Evolutionary conservation across 2,888 invertebrate species (phyloP), one percentile per base, ranked within the genome.

Genomic region (Polia nebulosa): DNA sequence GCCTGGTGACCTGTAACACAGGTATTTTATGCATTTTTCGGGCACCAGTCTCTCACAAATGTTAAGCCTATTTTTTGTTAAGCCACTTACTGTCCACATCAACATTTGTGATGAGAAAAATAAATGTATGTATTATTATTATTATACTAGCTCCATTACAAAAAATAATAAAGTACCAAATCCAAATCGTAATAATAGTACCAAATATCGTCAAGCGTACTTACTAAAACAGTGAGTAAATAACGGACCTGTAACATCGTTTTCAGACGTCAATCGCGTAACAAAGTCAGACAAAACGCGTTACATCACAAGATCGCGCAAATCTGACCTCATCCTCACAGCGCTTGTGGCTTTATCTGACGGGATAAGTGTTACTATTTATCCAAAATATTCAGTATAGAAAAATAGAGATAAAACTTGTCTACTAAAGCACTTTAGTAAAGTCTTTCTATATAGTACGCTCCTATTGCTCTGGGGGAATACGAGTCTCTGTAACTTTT

Each of bases 351-450:
- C n/a, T 51, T 71, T 44, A 32, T 29, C 2, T 55, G 45, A 63
- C 17, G 29, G 29, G 5, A 25, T 36, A 62, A 56, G 20, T 32
- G 25, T 56, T 39, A 11, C 25, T 45, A 57, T 72, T 36, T 57
- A n/a, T 58, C 17, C 44, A 25, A 58, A 72, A 47, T 47, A 65
- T 58, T 53, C 53, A 34, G 22, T 17, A 56, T 27, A 72, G n/a
- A 39, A 52, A 45, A 57, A 27, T 27, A 20, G 39, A 64, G 27
- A 9, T 58, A 52, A 22, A 57, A 57, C 39, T 51, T 45, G 52
- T 57, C 72, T 39, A 15, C 11, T 41, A n/a, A 32, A 72, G 73
- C 11, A 64, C 57, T 72, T 72, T 51, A 63, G 41, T 51, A 25
- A 49, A 71, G 27, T 63, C 22, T 53, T 57, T 52, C 57, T 58